Evolutionary conservation across 2,797 vertebrate genomes (phyloP), one percentile per base, ranked within the genome.

Genomic region (Acrossocheilus wenchowensis): DNA sequence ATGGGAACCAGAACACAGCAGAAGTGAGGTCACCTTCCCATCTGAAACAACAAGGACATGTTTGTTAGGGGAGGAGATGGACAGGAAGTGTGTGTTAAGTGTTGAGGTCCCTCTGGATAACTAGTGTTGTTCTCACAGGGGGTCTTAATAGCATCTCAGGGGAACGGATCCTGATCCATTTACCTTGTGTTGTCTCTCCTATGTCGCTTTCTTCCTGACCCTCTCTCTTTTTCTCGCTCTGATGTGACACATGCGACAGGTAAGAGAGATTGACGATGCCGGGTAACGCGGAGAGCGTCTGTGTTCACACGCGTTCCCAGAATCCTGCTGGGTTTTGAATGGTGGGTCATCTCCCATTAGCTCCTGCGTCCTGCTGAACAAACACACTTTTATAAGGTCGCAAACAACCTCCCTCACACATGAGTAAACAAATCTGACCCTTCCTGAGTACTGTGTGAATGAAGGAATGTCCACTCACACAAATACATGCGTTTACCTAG

Each of bases 21-120:
- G 34, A 69, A 36, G 81, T 87, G 86, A 62, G 81, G 85, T 86
- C 79, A 62, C 54, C 84, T 81, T 80, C 45, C 77, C 84, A 86
- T 85, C 86, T 90, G 89, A 85, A 82, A 80, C 82, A 90, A 85
- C 82, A 90, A 75, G 43, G 23, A n/a, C 30, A 73, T 83, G 50
- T 86, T 86, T 86, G 83, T 79, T 62, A 36, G 50, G 43, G 68
- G 75, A 39, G 74, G 83, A 66, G 71, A 73, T 84, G 30, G 39
- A 45, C 66, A 80, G 82, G 80, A 88, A 85, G 80, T 80, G 69
- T 75, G 74, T 41, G 78, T 86, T 82, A 88, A 86, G 54, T 75
- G 52, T 48, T 23, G 60, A 85, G 80, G 57, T 83, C 79, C 66
- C 36, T 48, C 23, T 73, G 64, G 78, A 78, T 83, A 64, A 81